Base-by-base conservation (phyloP, 2,113 vertebrate species). In the Mesitornis unicolor region DNA sequence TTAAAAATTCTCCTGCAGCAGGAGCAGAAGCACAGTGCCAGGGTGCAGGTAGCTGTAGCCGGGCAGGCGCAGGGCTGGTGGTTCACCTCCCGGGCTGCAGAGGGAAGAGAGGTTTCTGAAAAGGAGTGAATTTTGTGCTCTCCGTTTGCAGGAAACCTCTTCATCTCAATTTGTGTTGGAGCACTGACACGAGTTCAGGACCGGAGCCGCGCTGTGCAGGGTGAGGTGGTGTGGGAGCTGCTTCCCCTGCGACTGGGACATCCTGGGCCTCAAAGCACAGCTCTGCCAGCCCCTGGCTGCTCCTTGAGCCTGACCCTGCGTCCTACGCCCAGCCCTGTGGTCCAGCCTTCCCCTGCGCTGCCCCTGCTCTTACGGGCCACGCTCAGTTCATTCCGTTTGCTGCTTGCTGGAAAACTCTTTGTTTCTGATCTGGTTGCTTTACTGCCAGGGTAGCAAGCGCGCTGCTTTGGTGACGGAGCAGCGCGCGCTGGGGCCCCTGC, bases 1-100 rank as follows among this genome's bases (percentile, higher is more conserved):
- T 67, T 73, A 24, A 89, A 67, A 50, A 59, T 94, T 77, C 68
- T 89, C 70, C 47, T 91, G 61, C 86, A 81, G 91, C 71, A 24
- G 2, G 19, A 95, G 59, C 48, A 17, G 69, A 64, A 35, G 56
- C 60, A 13, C 57, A 47, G 89, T 1, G 0, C 38, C 54, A 31
- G 47, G 29, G 59, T 60, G 35, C 83, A 80, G 92, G 90, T 61
- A 67, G 35, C 48, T 22, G 47, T 61, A 33, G 33, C 7, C 3
- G 12, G 50, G 75, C 35, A 45, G 85, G 12, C 45, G 75, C 35
- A 45, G 85, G 51, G 29, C 7, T 26, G 35, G 50, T 25, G n/a
- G 63, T 81, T 82, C 13, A 38, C 7, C 48, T 89, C 73, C 35
- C 13, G 19, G 19, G 13, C 78, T 16, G 13, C 36, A 48, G 50